phyloP scores from a whole-genome alignment of 2,113 vertebrate genomes.

The Lates calcarifer region DNA sequence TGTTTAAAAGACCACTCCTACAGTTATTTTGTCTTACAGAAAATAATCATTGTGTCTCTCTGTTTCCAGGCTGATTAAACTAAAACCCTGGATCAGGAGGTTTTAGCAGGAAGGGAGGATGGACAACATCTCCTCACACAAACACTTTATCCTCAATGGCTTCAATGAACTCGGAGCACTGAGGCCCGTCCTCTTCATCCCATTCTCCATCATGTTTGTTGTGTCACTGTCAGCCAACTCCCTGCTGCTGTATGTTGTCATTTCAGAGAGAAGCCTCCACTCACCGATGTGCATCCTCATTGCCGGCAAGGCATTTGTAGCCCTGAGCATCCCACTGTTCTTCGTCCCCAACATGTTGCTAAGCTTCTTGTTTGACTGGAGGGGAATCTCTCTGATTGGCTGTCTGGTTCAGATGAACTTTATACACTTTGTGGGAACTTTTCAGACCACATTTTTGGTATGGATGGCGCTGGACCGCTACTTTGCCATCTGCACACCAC shows the following conservation, averaged over 20 bases:
- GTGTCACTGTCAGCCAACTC: slow-evolving; percentile 39
- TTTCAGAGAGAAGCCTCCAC: slow-evolving; percentile 46
- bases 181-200: slow-evolving; percentile 52
- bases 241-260: slow-evolving; percentile 50
- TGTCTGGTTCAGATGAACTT: slow-evolving; percentile 56
- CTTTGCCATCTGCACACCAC: slow-evolving; percentile 60
- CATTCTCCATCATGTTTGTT: neutral
- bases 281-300: slow-evolving; percentile 64
- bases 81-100: neutral
- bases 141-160: slow-evolving; percentile 14
- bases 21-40: too few relatives aligned
- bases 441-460: slow-evolving; percentile 41
- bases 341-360: slow-evolving; percentile 55
- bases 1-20: too few relatives aligned
- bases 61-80: neutral
- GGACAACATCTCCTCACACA: slow-evolving; percentile 38
- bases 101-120: neutral
- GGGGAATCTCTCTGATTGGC: slow-evolving; percentile 45
- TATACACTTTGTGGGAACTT: neutral
- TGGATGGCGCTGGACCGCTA: slow-evolving; percentile 63
- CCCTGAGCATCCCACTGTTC: slow-evolving; percentile 41
- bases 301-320: slow-evolving; percentile 28
- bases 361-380: slow-evolving; percentile 53
- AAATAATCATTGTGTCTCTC: too few relatives aligned
- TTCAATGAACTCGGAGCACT: slow-evolving; percentile 26